Evolutionary conservation across 2,888 invertebrate genomes (phyloP).

Genomic region (Drosophila limbata): DNA sequence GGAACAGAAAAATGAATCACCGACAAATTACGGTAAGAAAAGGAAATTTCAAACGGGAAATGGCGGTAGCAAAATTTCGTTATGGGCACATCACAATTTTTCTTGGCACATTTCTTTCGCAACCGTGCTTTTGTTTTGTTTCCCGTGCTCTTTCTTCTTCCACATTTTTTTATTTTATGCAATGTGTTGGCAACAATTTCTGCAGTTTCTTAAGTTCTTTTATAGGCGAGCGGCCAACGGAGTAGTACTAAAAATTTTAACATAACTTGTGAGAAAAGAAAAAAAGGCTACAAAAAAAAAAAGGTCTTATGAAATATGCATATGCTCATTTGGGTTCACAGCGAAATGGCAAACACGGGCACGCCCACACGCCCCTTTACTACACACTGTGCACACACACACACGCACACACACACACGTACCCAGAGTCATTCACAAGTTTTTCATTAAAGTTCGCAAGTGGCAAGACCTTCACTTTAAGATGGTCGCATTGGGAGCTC

Average conservation of each 20-base stretch:
- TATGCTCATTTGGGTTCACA: slow-evolving; percentile 72
- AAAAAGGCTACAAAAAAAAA: slow-evolving; percentile 31
- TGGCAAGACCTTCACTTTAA: slow-evolving; percentile 48
- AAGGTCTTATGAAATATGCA: slow-evolving; percentile 77
- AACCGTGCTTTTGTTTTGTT: slow-evolving; percentile 12
- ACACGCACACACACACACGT: slow-evolving; percentile 7
- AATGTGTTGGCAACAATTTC: slow-evolving; percentile 48
- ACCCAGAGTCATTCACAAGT: slow-evolving; percentile 34
- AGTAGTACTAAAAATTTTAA: slow-evolving; percentile 67
- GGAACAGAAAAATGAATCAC: slow-evolving; percentile 70
- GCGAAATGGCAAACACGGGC: slow-evolving; percentile 34
- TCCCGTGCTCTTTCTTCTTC: neutral
- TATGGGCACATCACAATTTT: slow-evolving; percentile 63
- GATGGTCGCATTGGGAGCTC: slow-evolving; percentile 53
- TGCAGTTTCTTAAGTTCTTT: slow-evolving; percentile 56
- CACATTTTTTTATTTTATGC: slow-evolving; percentile 2
- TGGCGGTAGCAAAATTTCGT: slow-evolving; percentile 68
- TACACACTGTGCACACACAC: neutral
- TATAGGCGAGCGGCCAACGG: slow-evolving; percentile 51
- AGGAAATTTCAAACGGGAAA: slow-evolving; percentile 66
- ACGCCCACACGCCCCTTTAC: slow-evolving; percentile 18
- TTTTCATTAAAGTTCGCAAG: slow-evolving; percentile 68
- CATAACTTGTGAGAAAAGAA: slow-evolving; percentile 56
- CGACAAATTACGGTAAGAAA: slow-evolving; percentile 75
- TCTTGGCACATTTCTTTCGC: slow-evolving; percentile 32